Evolutionary conservation across 2,888 invertebrate genomes (phyloP).

Genomic region (Drosophila siamana): DNA sequence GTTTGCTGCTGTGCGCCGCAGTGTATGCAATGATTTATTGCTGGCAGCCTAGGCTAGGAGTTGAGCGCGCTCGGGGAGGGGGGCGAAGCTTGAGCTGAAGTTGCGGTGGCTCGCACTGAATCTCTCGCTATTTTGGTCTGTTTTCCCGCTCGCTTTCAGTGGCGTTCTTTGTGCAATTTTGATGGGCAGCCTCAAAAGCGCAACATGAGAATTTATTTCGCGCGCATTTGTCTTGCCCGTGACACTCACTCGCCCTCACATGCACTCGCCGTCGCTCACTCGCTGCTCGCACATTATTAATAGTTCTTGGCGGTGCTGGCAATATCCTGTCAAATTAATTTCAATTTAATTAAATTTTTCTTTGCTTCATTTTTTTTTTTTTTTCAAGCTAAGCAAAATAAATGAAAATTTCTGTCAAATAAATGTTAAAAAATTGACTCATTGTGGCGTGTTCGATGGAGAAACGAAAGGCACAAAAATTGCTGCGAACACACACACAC

Average conservation of each 20-base stretch:
- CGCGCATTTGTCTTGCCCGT: constrained; percentile 73
- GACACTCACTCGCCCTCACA: constrained; percentile 48
- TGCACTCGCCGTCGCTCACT: constrained; percentile 29
- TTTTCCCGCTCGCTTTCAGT: constrained; percentile 8
- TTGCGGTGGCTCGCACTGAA: constrained; percentile 14
- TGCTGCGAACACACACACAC: constrained; percentile 7
- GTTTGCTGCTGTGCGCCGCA: constrained; percentile 39
- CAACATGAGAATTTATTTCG: constrained; percentile 78
- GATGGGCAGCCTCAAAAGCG: constrained; percentile 74
- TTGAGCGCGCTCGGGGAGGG: neutral
- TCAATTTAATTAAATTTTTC: constrained; percentile 79
- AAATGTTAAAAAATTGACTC: constrained; percentile 82
- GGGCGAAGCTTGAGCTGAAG: neutral
- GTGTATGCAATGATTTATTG: constrained; percentile 72
- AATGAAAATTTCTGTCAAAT: constrained; percentile 80
- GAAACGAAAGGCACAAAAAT: constrained; percentile 23
- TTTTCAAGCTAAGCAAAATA: constrained; percentile 62
- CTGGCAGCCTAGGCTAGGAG: constrained; percentile 22
- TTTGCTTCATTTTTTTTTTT: constrained; percentile 14
- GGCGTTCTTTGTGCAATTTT: constrained; percentile 63
- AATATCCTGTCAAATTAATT: constrained; percentile 81
- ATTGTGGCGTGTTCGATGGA: constrained; percentile 63
- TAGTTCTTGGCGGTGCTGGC: constrained; percentile 72
- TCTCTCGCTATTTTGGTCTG: constrained; percentile 25
- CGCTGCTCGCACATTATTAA: constrained; percentile 66